A percentile compares a stretch with the other conserved stretches of the same genome.
Evolutionary conservation across 2,888 invertebrate species (phyloP).

Genomic region (Mellilla xanthometata): DNA sequence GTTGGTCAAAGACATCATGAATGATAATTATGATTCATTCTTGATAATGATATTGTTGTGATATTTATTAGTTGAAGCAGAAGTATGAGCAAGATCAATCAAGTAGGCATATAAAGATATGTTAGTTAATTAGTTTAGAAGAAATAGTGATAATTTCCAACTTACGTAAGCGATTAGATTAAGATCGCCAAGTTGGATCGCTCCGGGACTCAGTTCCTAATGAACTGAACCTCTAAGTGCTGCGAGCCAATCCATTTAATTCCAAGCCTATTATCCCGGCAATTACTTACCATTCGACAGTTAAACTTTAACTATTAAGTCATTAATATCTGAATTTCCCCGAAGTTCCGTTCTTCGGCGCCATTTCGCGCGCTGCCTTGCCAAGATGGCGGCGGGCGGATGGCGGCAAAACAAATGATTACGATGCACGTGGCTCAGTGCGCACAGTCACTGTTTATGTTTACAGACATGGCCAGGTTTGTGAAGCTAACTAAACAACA

Average conservation of each 20-base stretch:
- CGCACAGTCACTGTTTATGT: constrained; percentile 41
- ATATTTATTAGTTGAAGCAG: too few species aligned
- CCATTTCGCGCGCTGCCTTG: constrained; percentile 48
- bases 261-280: constrained; percentile 51
- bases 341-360: constrained; percentile 36
- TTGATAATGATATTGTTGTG: too few species aligned
- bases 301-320: constrained; percentile 71
- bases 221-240: constrained; percentile 36
- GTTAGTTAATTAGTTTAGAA: too few species aligned
- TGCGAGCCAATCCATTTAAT: constrained; percentile 44
- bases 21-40: too few species aligned
- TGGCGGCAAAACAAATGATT: constrained; percentile 29
- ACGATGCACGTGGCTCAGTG: constrained; percentile 49
- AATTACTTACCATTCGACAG: constrained; percentile 65
- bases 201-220: constrained; percentile 11
- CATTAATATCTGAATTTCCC: constrained; percentile 65
- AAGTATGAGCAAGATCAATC: too few species aligned
- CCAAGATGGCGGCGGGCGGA: constrained; percentile 44
- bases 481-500: constrained; percentile 21
- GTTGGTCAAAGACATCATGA: too few species aligned
- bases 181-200: constrained; percentile 4
- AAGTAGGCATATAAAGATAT: too few species aligned
- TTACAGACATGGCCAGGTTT: constrained; percentile 32
- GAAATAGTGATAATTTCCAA: too few species aligned
- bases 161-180: constrained; percentile 14